Conservation (phyloP, 2,113 vertebrate species). For the Apaloderma vittatum region DNA sequence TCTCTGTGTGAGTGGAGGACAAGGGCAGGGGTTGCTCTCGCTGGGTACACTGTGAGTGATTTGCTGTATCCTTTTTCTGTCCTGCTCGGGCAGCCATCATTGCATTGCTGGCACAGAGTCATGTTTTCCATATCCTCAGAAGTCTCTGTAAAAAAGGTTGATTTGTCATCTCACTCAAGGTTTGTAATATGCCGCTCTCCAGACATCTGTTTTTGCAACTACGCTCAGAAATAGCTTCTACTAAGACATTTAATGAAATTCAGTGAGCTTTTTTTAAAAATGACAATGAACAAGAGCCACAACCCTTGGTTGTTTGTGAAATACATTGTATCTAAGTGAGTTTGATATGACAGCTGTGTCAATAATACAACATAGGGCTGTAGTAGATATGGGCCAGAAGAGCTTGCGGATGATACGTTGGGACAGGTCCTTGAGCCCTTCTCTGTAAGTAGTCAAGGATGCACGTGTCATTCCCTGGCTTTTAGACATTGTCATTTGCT, state of each 20-base stretch:
- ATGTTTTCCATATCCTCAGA: neutral
- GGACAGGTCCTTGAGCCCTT: neutral
- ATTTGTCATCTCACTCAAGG: constrained; percentile 31
- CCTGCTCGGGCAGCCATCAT: neutral
- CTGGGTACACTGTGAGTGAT: neutral
- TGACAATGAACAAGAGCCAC: neutral
- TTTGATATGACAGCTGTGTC: neutral
- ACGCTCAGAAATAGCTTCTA: neutral
- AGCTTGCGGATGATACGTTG: neutral
- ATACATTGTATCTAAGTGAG: neutral
- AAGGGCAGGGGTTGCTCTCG: neutral
- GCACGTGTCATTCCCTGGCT: neutral
- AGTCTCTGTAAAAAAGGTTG: neutral
- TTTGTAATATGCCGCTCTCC: neutral
- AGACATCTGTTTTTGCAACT: constrained; percentile 17
- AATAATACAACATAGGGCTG: neutral
- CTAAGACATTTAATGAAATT: constrained; percentile 4
- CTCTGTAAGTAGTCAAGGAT: neutral
- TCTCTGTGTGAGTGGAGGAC: neutral
- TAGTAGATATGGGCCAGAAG: neutral
- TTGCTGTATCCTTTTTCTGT: neutral
- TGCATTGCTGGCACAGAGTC: neutral
- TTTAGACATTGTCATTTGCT: neutral
- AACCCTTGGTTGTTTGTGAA: neutral
- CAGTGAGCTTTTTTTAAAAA: constrained; percentile 16